These are phyloP conservation scores for Linnaemya vulpina DNA, from an alignment of 2,888 invertebrate genomes.

Conservation along the genomic window DNA sequence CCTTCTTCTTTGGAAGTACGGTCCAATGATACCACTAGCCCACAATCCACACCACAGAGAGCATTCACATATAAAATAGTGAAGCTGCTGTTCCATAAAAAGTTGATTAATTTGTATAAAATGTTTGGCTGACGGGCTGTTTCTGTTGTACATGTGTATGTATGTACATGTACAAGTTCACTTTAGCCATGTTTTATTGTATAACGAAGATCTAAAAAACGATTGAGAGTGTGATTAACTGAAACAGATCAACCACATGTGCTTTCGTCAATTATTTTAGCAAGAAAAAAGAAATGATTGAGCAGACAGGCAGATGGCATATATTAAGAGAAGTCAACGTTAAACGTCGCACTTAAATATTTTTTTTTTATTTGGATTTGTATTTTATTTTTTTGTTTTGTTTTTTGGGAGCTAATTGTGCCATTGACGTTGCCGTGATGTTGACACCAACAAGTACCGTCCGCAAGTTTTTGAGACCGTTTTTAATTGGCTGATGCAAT, in stretches of 20 bases:
- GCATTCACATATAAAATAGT: too few relatives aligned
- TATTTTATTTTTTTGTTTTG: constrained; percentile 13
- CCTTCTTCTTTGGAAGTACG: too few relatives aligned
- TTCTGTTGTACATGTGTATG: too few relatives aligned
- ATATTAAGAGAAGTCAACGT: constrained; percentile 9
- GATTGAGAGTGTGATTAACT: background rate
- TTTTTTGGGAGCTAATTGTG: constrained; percentile 25
- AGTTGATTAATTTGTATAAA: too few relatives aligned
- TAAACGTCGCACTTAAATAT: constrained; percentile 34
- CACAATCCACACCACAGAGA: too few relatives aligned
- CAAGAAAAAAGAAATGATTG: background rate
- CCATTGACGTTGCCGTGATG: constrained; percentile 43
- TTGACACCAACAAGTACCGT: constrained; percentile 60
- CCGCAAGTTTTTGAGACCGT: constrained; percentile 12
- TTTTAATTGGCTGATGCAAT: constrained; percentile 60
- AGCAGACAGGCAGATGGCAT: constrained; percentile 22
- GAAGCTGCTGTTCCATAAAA: too few relatives aligned
- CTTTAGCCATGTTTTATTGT: too few relatives aligned
- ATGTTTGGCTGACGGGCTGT: too few relatives aligned
- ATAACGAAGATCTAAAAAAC: too few relatives aligned
- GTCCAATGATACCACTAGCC: too few relatives aligned
- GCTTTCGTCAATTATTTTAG: constrained; percentile 1
- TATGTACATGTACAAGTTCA: too few relatives aligned
- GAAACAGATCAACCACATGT: constrained; percentile 16
- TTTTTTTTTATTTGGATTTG: constrained; percentile 24